Conservation (phyloP, 2,113 vertebrate genomes). For the Polypterus bichir region DNA sequence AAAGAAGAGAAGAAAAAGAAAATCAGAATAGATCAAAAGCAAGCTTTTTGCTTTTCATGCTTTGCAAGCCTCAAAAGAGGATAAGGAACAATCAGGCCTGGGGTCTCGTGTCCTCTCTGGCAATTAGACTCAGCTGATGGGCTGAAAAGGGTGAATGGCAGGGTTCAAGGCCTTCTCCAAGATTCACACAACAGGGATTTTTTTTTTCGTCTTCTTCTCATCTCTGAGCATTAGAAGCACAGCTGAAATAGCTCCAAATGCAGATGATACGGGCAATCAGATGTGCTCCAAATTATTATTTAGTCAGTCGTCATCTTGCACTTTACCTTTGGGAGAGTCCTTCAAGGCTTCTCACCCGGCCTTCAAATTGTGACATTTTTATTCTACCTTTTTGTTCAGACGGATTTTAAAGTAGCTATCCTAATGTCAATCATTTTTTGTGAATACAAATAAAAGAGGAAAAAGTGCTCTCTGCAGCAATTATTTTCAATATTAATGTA, state of each 20-base stretch:
- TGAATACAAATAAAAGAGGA: too few species aligned
- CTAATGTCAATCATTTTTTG: too few species aligned
- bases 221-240: conserved; percentile 66
- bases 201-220: conserved; percentile 44
- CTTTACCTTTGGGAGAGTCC: too few species aligned
- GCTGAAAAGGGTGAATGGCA: conserved; percentile 97
- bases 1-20: conserved; percentile 44
- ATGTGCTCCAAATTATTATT: too few species aligned
- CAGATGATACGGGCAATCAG: conserved; percentile 52
- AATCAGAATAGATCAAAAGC: conserved; percentile 83
- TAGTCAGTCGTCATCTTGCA: too few species aligned
- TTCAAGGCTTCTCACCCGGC: too few species aligned
- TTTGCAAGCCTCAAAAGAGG: conserved; percentile 97
- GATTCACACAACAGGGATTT: conserved; percentile 94
- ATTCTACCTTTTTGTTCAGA: too few species aligned
- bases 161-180: conserved; percentile 95
- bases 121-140: conserved; percentile 99
- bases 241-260: conserved; percentile 94
- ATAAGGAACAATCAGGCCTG: conserved; percentile 92
- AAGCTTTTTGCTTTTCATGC: conserved; percentile 95
- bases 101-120: conserved; percentile 96
- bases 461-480: too few species aligned
- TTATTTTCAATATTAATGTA: too few species aligned
- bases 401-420: too few species aligned
- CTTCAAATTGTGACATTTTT: too few species aligned